Evolutionary conservation across 2,113 vertebrate species (phyloP).

Genomic region (Toxotes jaculatrix): DNA sequence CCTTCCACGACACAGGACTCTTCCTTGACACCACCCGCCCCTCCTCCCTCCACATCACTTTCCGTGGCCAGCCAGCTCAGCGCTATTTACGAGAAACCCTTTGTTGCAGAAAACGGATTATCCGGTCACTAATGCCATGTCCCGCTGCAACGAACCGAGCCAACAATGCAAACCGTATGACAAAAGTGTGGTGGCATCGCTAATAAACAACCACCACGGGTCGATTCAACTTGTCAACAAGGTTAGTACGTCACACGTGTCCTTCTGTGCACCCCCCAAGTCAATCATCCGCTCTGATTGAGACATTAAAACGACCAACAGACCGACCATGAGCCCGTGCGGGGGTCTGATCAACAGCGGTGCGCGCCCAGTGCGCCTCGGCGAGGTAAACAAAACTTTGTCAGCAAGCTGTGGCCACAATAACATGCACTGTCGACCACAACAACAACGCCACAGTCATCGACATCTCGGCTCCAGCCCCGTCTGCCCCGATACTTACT

Average conservation of each 20-base stretch:
- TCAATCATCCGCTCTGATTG: conserved; percentile 4
- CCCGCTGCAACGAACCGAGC: conserved; percentile 68
- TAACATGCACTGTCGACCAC: conserved; percentile 32
- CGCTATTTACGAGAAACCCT: conserved; percentile 82
- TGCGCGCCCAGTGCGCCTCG: neutral
- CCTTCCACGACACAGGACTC: conserved; percentile 33
- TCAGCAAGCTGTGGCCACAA: conserved; percentile 38
- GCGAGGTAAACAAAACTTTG: conserved; percentile 79
- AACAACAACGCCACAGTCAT: conserved; percentile 43
- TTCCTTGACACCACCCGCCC: conserved; percentile 51
- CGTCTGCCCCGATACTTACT: conserved; percentile 67
- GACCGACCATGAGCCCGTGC: neutral
- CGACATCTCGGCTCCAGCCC: neutral
- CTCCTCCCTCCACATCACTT: conserved; percentile 35
- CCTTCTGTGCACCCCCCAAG: neutral
- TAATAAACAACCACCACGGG: neutral
- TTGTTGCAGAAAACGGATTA: conserved; percentile 85
- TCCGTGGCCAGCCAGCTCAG: conserved; percentile 72
- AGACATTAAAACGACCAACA: neutral
- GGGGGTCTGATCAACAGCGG: neutral
- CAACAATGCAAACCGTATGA: conserved; percentile 53
- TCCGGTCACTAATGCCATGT: conserved; percentile 73
- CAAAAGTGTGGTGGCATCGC: neutral
- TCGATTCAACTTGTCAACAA: conserved; percentile 68
- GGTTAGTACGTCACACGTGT: conserved; percentile 45